A percentile compares a stretch with the other conserved stretches of the same genome.
phyloP scores from a whole-genome alignment of 2,113 vertebrate species.

The Etheostoma spectabile region DNA sequence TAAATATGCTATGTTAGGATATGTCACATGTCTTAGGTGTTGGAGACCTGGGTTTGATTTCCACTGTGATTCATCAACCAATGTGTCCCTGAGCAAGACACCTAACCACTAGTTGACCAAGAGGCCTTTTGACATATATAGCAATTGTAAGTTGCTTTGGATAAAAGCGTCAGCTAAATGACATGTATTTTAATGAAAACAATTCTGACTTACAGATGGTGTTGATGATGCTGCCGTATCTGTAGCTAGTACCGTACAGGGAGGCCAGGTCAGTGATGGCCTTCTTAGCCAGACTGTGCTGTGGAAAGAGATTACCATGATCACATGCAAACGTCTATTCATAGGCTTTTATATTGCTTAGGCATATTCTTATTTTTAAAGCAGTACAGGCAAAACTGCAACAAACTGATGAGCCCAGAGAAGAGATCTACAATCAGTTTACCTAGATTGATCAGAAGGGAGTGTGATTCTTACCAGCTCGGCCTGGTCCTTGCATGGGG shows the following conservation, averaged over 20 bases:
- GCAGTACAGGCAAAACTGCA: not conserved
- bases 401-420: not conserved
- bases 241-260: conserved; percentile 87
- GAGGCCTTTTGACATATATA: no score
- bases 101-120: no score
- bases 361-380: not conserved
- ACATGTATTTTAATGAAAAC: no score
- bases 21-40: no score
- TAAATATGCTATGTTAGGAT: no score
- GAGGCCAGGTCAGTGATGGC: conserved; percentile 87
- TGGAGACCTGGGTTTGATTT: no score
- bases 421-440: not conserved
- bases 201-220: conserved; percentile 89
- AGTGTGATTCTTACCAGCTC: conserved; percentile 88
- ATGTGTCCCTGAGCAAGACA: no score
- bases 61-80: no score
- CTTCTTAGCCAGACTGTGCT: conserved; percentile 87
- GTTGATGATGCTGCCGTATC: conserved; percentile 90
- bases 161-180: no score
- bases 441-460: not conserved
- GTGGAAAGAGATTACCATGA: conserved; percentile 12
- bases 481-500: conserved; percentile 60
- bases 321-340: not conserved
- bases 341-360: not conserved
- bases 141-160: no score